A percentile compares a stretch with the other conserved stretches of the same genome.
Conservation (phyloP, 2,797 vertebrate species). For the Eremophila alpestris region DNA sequence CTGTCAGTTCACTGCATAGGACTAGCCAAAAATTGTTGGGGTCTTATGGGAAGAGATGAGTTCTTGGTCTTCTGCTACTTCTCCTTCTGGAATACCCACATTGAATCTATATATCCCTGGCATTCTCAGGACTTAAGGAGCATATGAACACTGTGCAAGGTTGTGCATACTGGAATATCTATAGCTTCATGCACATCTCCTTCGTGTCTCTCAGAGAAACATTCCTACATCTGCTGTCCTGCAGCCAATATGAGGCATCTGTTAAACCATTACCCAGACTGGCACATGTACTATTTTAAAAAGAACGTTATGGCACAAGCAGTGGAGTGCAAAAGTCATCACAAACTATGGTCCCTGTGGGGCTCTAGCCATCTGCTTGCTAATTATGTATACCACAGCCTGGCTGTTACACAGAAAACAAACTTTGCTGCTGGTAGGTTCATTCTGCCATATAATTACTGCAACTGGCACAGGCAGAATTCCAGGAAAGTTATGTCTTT, state of each 20-base stretch:
- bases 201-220: neutral
- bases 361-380: constrained; percentile 41
- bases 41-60: neutral
- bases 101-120: neutral
- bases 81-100: neutral
- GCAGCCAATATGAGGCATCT: constrained; percentile 23
- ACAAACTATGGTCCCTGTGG: neutral
- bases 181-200: neutral
- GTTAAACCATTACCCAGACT: constrained; percentile 21
- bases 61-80: neutral
- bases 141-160: neutral
- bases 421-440: constrained; percentile 31
- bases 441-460: neutral
- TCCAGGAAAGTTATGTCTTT: constrained; percentile 13
- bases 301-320: constrained; percentile 12
- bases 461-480: neutral
- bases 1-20: neutral
- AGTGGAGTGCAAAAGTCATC: neutral
- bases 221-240: neutral
- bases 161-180: neutral
- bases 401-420: constrained; percentile 8
- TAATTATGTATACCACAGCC: constrained; percentile 23
- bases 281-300: neutral
- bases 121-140: neutral
- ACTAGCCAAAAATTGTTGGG: neutral